Evolutionary conservation across 2,113 vertebrate species (phyloP).

Genomic region (Polypterus bichir): DNA sequence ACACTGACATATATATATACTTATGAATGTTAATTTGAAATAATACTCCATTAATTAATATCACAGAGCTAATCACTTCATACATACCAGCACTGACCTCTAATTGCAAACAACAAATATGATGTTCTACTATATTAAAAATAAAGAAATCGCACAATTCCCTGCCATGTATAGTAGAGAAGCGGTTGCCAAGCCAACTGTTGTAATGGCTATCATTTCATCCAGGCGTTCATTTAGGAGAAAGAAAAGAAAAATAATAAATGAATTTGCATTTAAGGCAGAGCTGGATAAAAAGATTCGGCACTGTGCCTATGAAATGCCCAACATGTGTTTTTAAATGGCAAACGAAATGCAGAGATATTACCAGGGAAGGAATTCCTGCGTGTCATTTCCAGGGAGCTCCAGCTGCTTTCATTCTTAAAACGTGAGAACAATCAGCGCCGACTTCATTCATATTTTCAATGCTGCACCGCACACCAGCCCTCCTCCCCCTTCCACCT

Average conservation of each 20-base stretch:
- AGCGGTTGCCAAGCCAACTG: conserved; percentile 10
- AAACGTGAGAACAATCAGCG: conserved; percentile 4
- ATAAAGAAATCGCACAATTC: neutral
- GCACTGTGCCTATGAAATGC: neutral
- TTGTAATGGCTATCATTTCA: conserved; percentile 1
- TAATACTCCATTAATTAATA: no score
- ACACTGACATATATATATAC: no score
- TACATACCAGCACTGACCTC: neutral
- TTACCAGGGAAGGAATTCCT: conserved; percentile 1
- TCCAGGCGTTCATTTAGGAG: neutral
- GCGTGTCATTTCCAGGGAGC: conserved; percentile 8
- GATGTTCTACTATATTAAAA: no score
- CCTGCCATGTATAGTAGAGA: neutral
- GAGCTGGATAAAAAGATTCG: neutral
- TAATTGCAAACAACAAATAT: neutral
- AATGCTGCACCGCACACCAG: neutral
- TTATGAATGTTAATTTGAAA: no score
- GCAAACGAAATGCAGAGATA: no score
- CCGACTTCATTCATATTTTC: conserved; percentile 11
- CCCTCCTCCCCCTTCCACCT: no score
- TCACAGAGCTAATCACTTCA: no score
- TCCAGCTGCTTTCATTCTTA: conserved; percentile 14
- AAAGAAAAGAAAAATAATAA: neutral
- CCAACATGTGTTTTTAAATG: no score
- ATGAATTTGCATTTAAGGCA: neutral